A percentile compares a stretch with the other conserved stretches of the same genome.
These are phyloP conservation scores for Chaetogeoica ovagalla DNA, from an alignment of 2,888 invertebrate species.

Conservation along the genomic window DNA sequence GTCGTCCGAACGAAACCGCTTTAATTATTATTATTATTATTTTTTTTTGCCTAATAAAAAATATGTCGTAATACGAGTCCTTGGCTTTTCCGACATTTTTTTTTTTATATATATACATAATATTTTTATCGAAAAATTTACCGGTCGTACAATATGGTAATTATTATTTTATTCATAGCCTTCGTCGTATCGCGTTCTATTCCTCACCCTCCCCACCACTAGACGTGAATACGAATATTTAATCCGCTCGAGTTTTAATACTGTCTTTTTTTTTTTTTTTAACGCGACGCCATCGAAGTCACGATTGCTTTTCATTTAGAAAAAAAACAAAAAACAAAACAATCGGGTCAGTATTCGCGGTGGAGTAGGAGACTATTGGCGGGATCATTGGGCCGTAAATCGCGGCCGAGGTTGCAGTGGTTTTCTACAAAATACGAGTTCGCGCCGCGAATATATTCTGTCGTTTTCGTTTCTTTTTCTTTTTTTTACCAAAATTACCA, in stretches of 20 bases:
- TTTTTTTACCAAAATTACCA: no score
- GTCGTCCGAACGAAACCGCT: neutral
- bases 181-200: neutral
- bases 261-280: no score
- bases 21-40: no score
- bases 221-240: no score
- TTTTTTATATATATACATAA: no score
- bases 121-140: no score
- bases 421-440: conserved; percentile 1
- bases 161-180: neutral
- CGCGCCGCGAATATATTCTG: neutral
- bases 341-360: conserved; percentile 29
- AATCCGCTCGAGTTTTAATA: no score
- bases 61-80: neutral
- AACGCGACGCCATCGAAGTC: neutral
- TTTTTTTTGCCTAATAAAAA: neutral
- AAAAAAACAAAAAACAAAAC: neutral
- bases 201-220: no score
- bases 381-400: conserved; percentile 11
- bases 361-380: neutral
- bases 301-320: conserved; percentile 31
- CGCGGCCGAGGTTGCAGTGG: conserved; percentile 25
- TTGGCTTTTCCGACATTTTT: neutral
- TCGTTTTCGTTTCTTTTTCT: neutral
- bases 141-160: no score